Conservation (phyloP, 1,140 invertebrate species). For the Drosophila kohkoa region DNA sequence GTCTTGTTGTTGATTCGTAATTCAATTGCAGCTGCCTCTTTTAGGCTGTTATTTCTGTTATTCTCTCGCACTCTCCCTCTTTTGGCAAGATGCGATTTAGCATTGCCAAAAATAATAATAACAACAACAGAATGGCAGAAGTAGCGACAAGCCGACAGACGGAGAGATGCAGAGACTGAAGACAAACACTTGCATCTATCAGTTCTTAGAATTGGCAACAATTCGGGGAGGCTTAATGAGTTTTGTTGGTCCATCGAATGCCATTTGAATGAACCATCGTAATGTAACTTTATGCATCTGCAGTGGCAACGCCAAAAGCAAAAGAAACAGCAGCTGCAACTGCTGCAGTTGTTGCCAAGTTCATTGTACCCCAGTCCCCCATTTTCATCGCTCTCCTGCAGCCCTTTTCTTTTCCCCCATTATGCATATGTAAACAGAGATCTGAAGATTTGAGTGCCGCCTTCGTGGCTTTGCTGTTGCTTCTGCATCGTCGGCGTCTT, state of each 20-base stretch:
- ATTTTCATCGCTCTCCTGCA: neutral
- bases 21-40: slow-evolving; percentile 82
- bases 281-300: slow-evolving; percentile 11
- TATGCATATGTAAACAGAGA: slow-evolving; percentile 23
- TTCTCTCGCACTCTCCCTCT: slow-evolving; percentile 19
- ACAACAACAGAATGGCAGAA: slow-evolving; percentile 37
- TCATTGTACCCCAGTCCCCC: slow-evolving; percentile 8
- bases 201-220: slow-evolving; percentile 47
- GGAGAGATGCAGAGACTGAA: no score
- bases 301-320: neutral
- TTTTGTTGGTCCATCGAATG: slow-evolving; percentile 14
- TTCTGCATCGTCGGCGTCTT: slow-evolving; percentile 21
- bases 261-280: neutral
- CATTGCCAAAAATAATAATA: slow-evolving; percentile 42
- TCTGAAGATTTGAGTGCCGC: slow-evolving; percentile 30
- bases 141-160: no score
- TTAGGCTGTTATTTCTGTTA: slow-evolving; percentile 56
- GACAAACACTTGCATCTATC: slow-evolving; percentile 13
- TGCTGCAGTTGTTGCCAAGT: slow-evolving; percentile 6
- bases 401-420: no score
- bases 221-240: slow-evolving; percentile 4
- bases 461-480: slow-evolving; percentile 17
- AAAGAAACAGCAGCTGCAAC: neutral
- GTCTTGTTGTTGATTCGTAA: slow-evolving; percentile 54
- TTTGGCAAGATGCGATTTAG: slow-evolving; percentile 15